These are phyloP conservation scores for Bovichtus diacanthus DNA, from an alignment of 2,797 vertebrate genomes.

Conservation along the genomic window DNA sequence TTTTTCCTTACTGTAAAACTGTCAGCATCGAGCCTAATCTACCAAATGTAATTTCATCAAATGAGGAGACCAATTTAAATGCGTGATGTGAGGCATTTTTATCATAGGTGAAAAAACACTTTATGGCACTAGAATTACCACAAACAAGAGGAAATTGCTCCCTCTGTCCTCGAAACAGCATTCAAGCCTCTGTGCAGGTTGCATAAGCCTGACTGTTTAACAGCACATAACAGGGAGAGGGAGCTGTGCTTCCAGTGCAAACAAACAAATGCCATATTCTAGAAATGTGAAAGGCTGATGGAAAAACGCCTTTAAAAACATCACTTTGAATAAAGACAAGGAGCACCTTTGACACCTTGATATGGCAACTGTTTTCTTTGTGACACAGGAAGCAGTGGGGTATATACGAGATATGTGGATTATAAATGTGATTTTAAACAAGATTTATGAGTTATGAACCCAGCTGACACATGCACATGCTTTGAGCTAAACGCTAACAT, in stretches of 20 bases:
- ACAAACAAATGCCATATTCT: neutral
- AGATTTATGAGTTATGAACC: neutral
- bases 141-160: neutral
- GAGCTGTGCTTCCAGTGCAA: neutral
- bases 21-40: neutral
- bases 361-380: neutral
- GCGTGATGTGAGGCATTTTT: neutral
- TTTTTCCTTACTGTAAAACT: constrained; percentile 1
- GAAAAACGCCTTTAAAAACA: neutral
- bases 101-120: neutral
- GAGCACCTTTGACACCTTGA: neutral
- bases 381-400: too few species aligned
- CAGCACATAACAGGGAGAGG: neutral
- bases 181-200: neutral
- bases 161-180: neutral
- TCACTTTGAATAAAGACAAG: neutral
- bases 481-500: neutral
- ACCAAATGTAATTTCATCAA: neutral
- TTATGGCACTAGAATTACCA: constrained; percentile 2
- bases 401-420: neutral
- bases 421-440: neutral
- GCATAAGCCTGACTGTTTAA: neutral
- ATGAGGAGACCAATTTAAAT: neutral
- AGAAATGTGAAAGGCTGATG: neutral
- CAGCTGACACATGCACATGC: neutral